These are phyloP conservation scores for Zenarchopterus dispar DNA, from an alignment of 2,797 vertebrate species.

Conservation along the genomic window DNA sequence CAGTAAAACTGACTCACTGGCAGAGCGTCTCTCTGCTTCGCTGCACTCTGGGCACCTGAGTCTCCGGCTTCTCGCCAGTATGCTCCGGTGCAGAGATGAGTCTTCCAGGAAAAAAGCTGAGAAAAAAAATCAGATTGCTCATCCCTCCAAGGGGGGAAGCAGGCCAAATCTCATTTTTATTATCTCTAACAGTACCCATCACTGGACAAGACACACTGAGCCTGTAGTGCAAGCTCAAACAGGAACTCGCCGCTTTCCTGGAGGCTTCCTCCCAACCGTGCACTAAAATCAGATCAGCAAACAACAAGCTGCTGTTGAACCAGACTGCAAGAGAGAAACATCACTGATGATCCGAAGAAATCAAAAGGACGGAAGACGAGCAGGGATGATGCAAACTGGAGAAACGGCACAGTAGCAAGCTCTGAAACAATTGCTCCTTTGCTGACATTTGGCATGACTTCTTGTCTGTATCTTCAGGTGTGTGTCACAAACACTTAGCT, in stretches of 20 bases:
- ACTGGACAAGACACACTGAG: slow-evolving; percentile 17
- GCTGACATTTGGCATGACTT: slow-evolving; percentile 30
- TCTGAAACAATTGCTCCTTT: slow-evolving; percentile 12
- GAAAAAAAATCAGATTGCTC: slow-evolving; percentile 22
- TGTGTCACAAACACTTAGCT: slow-evolving; percentile 44
- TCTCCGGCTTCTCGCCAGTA: slow-evolving; percentile 51
- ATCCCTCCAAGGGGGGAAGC: slow-evolving; percentile 19
- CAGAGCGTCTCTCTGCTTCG: slow-evolving; percentile 48
- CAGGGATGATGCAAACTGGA: slow-evolving; percentile 26
- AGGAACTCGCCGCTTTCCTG: slow-evolving; percentile 10
- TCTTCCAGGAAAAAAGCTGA: slow-evolving; percentile 44
- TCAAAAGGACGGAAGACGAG: neutral
- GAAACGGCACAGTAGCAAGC: neutral
- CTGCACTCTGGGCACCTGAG: slow-evolving; percentile 60
- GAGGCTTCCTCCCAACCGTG: slow-evolving; percentile 15
- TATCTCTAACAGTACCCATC: slow-evolving; percentile 30
- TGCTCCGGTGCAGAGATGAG: slow-evolving; percentile 36
- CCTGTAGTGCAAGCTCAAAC: slow-evolving; percentile 11
- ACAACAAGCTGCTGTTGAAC: slow-evolving; percentile 14
- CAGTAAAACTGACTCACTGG: slow-evolving; percentile 42
- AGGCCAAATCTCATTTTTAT: slow-evolving; percentile 33
- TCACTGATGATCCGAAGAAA: slow-evolving; percentile 17
- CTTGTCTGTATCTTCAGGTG: slow-evolving; percentile 41
- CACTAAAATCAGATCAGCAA: slow-evolving; percentile 14
- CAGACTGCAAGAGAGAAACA: slow-evolving; percentile 6